Conservation (phyloP, 1,140 invertebrate genomes). For the Drosophila obscura region DNA sequence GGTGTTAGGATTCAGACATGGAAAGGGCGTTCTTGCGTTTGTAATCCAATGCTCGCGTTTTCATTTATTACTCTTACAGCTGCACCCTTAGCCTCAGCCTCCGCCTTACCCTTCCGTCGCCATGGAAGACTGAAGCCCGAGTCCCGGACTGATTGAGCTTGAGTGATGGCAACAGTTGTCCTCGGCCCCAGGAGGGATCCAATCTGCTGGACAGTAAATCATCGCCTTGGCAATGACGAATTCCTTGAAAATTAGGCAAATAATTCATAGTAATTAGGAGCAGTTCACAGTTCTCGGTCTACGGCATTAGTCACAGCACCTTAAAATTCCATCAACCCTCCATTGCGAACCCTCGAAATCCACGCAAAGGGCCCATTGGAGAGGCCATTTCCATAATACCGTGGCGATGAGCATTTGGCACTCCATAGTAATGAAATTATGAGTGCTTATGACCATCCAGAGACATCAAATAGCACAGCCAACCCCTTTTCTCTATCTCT, state of each 20-base stretch:
- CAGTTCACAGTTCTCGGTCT: slow-evolving; percentile 23
- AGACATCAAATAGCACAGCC: slow-evolving; percentile 37
- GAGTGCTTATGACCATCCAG: slow-evolving; percentile 65
- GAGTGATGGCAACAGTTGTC: slow-evolving; percentile 78
- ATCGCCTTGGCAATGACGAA: slow-evolving; percentile 68
- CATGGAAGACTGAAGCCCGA: slow-evolving; percentile 23
- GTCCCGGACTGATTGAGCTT: slow-evolving; percentile 52
- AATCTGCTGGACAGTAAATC: slow-evolving; percentile 53
- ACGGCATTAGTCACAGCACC: slow-evolving; percentile 44
- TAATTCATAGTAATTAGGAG: slow-evolving; percentile 73
- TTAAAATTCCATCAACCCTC: slow-evolving; percentile 51
- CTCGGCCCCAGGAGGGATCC: slow-evolving; percentile 10
- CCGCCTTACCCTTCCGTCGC: slow-evolving; percentile 46
- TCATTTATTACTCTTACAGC: slow-evolving; percentile 43
- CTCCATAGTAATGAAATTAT: slow-evolving; percentile 81
- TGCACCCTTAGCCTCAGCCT: slow-evolving; percentile 5
- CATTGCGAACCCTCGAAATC: slow-evolving; percentile 19
- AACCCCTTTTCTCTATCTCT: slow-evolving; percentile 52
- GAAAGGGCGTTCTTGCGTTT: slow-evolving; percentile 57
- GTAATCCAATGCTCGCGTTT: slow-evolving; percentile 63
- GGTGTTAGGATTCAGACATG: slow-evolving; percentile 13
- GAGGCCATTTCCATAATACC: slow-evolving; percentile 63
- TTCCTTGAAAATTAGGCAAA: slow-evolving; percentile 66
- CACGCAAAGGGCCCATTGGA: slow-evolving; percentile 67
- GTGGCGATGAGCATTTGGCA: slow-evolving; percentile 54